These are phyloP conservation scores for Onchidella celtica DNA, from an alignment of 2,888 invertebrate species.

Conservation along the genomic window DNA sequence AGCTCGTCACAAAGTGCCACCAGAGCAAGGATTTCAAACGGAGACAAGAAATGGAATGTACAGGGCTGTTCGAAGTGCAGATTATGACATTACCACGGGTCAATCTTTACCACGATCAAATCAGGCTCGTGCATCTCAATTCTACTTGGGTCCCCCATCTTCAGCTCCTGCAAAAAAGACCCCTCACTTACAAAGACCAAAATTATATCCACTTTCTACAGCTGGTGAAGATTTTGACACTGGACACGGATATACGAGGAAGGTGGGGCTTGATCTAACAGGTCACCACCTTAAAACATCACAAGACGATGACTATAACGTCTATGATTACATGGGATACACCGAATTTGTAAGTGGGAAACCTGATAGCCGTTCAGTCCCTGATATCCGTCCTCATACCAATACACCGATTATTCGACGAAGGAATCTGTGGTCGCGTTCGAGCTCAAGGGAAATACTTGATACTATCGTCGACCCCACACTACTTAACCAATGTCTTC, in stretches of 20 bases:
- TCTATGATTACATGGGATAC: not conserved
- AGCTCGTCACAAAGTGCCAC: not conserved
- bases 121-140: not conserved
- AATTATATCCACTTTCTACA: not conserved
- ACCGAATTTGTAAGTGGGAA: not conserved
- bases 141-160: conserved; percentile 10
- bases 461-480: conserved; percentile 4
- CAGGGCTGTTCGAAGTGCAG: not conserved
- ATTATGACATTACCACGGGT: not conserved
- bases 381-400: not conserved
- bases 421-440: not conserved
- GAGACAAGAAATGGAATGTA: not conserved
- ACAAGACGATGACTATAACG: not conserved
- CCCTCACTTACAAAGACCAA: not conserved
- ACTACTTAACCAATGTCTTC: conserved; percentile 44
- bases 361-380: not conserved
- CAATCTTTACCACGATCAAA: not conserved
- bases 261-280: not conserved
- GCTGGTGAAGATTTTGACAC: too few species aligned
- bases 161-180: not conserved
- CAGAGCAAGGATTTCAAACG: not conserved
- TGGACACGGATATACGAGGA: not conserved
- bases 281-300: conserved; percentile 8
- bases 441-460: not conserved
- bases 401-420: not conserved